These are phyloP conservation scores for Shargacucullia verbasci DNA, from an alignment of 2,888 invertebrate species.

Conservation along the genomic window DNA sequence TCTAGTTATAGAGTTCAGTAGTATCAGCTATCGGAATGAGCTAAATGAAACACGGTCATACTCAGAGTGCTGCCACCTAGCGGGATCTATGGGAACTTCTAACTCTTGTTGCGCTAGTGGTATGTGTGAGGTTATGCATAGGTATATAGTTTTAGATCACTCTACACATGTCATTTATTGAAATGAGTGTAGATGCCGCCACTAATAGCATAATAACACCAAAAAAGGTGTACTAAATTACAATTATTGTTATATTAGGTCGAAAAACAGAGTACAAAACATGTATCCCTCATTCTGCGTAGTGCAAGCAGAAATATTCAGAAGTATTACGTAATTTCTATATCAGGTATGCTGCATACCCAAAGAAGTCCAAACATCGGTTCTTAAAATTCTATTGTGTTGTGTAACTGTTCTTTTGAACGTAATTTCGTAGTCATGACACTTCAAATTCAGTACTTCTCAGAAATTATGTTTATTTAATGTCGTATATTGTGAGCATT, in stretches of 20 bases:
- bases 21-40: constrained; percentile 20
- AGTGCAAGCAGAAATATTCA: constrained; percentile 2
- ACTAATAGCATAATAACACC: constrained; percentile 13
- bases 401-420: constrained; percentile 58
- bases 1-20: constrained; percentile 44
- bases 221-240: background rate
- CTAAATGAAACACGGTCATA: background rate
- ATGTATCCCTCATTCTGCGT: constrained; percentile 5
- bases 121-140: background rate
- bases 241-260: constrained; percentile 7
- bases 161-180: constrained; percentile 1
- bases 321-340: constrained; percentile 6
- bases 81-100: constrained; percentile 35
- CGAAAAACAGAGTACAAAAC: constrained; percentile 1
- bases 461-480: constrained; percentile 57
- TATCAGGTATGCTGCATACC: background rate
- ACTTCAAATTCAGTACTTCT: constrained; percentile 56
- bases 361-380: constrained; percentile 23
- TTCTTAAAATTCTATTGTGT: constrained; percentile 61
- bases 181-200: constrained; percentile 41
- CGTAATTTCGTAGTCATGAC: constrained; percentile 59
- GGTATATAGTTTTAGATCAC: constrained; percentile 3
- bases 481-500: constrained; percentile 37
- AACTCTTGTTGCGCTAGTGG: background rate
- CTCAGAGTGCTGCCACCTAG: constrained; percentile 43